Conservation (phyloP, 2,888 invertebrate species). For the Ennomos quercinarius region DNA sequence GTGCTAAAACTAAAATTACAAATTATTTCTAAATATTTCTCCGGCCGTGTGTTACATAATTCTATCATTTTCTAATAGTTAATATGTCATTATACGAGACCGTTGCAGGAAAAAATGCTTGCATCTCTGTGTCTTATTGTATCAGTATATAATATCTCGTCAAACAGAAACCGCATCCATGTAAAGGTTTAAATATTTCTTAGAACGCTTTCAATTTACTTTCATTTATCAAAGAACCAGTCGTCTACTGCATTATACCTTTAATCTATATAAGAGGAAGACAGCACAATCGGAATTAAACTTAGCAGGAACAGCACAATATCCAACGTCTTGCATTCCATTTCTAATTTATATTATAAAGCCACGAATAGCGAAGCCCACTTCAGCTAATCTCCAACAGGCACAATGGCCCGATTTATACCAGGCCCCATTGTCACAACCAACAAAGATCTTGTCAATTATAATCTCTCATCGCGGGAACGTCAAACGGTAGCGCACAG, state of each 20-base stretch:
- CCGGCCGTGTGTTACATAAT: too few species aligned
- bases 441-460: constrained; percentile 85
- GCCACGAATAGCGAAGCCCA: constrained; percentile 50
- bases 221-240: constrained; percentile 46
- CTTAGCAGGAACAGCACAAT: constrained; percentile 69
- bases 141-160: constrained; percentile 7
- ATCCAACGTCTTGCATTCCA: constrained; percentile 63
- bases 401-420: constrained; percentile 75
- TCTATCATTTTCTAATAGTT: too few species aligned
- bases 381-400: constrained; percentile 70
- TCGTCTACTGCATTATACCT: constrained; percentile 50
- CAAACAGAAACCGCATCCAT: constrained; percentile 25
- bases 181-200: constrained; percentile 45
- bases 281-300: constrained; percentile 66
- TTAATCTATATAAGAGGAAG: constrained; percentile 64
- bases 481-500: constrained; percentile 80
- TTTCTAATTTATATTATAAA: constrained; percentile 64
- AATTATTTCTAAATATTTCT: too few species aligned
- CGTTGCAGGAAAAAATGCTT: constrained; percentile 18
- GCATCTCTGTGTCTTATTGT: background rate
- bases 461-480: constrained; percentile 78
- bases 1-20: too few species aligned
- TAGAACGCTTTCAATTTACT: constrained; percentile 48
- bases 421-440: constrained; percentile 73
- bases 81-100: too few species aligned